These are phyloP conservation scores for Sphenopsis melanotis DNA, from an alignment of 2,797 vertebrate species.

Conservation along the genomic window DNA sequence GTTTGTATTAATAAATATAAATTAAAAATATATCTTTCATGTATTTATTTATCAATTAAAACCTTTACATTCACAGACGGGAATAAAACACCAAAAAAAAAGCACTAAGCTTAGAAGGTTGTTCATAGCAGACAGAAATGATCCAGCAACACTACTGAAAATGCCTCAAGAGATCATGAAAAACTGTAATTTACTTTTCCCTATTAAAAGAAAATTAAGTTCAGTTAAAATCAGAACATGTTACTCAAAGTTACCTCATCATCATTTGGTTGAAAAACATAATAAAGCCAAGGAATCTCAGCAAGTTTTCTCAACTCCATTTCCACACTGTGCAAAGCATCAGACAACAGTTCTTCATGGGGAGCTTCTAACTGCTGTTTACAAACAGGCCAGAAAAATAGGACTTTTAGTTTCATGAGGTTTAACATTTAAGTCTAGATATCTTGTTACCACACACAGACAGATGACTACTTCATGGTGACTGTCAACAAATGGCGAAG, in stretches of 20 bases:
- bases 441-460: neutral
- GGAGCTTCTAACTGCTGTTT: slow-evolving; percentile 90
- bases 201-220: neutral
- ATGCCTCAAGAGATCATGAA: neutral
- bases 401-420: neutral
- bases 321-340: slow-evolving; percentile 88
- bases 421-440: neutral
- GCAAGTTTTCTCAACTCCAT: slow-evolving; percentile 87
- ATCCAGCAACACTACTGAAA: neutral
- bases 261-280: slow-evolving; percentile 92
- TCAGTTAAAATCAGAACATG: neutral
- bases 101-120: neutral
- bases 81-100: neutral
- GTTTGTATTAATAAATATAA: neutral
- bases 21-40: neutral
- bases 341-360: slow-evolving; percentile 90
- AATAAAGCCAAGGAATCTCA: slow-evolving; percentile 94
- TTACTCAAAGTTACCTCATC: slow-evolving; percentile 83
- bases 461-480: neutral
- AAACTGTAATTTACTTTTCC: neutral
- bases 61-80: neutral
- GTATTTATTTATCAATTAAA: neutral
- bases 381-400: slow-evolving; percentile 11
- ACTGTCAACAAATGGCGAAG: neutral
- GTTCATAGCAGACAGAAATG: neutral